A percentile compares a stretch with the other conserved stretches of the same genome.
phyloP scores from a whole-genome alignment of 2,797 vertebrate genomes.

The Melopsittacus undulatus region DNA sequence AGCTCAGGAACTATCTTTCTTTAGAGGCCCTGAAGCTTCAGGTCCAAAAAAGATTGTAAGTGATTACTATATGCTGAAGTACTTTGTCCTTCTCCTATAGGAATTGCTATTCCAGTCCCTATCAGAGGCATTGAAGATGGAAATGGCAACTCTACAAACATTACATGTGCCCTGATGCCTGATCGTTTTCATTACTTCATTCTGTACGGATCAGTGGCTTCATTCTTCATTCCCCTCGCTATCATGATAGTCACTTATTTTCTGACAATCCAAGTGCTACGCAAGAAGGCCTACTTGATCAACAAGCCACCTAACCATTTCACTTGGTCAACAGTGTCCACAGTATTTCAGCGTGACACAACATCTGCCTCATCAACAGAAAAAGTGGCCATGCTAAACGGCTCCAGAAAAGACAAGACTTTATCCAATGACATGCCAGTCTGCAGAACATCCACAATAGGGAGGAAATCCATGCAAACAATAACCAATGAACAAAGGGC shows the following conservation, averaged over 20 bases:
- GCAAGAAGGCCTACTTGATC: constrained; percentile 91
- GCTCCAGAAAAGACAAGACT: constrained; percentile 73
- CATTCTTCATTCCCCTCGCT: constrained; percentile 91
- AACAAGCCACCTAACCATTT: constrained; percentile 85
- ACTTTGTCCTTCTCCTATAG: constrained; percentile 74
- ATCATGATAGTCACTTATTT: constrained; percentile 97
- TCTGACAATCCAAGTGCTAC: constrained; percentile 90
- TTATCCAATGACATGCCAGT: constrained; percentile 73
- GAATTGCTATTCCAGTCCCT: constrained; percentile 92
- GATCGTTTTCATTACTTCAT: constrained; percentile 91
- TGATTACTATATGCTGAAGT: not conserved
- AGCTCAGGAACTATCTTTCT: not conserved
- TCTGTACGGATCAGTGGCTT: constrained; percentile 90
- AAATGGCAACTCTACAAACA: constrained; percentile 78
- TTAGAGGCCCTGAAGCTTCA: not conserved
- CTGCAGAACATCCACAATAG: constrained; percentile 85
- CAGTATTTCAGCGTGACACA: constrained; percentile 86
- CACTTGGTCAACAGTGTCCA: constrained; percentile 82
- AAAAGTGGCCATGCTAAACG: constrained; percentile 80
- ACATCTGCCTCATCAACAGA: constrained; percentile 75
- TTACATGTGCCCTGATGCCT: constrained; percentile 85
- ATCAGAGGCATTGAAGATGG: constrained; percentile 87
- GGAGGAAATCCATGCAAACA: constrained; percentile 94
- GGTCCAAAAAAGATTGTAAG: not conserved
- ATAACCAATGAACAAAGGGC: constrained; percentile 96